Evolutionary conservation across 2,888 invertebrate genomes (phyloP), one percentile per base, ranked within the genome.

Genomic region (Lycophotia porphyrea): DNA sequence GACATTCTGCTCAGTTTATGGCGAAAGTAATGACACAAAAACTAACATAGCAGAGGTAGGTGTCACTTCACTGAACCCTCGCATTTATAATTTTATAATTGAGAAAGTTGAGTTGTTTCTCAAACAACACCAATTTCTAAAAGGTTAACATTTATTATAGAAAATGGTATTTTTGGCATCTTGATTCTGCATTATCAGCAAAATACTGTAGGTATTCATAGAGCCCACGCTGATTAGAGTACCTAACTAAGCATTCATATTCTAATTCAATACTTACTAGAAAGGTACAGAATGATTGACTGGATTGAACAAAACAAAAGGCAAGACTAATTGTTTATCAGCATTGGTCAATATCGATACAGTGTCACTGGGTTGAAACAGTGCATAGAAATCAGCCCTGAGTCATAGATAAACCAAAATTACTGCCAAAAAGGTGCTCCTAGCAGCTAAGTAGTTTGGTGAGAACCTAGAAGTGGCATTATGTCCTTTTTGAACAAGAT

Each of bases 1-100:
- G 91, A 90, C 64, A 69, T 80, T 82, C 83, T 87, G 87, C 58
- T 74, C 64, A 84, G 58, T 73, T 58, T 70, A 55, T 27, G 49
- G n/a, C 60, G 60, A 60, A 44, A 47, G 64, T 66, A 31, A 52
- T 71, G 18, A 64, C 71, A 49, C 5, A 44, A 80, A 44, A 73
- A 65, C 52, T 18, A 58, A 52, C 5, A 49, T 55, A 34, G 7
- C 11, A 27, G 27, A 49, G 49, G 24, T 34, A 36, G 36, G 3
- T 34, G 52, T 58, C 47, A 58, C 34, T 47, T 1, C 39, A 21
- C 3, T 74, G 5, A 44, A n/a, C 24, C 49, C 24, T 36, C 13
- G n/a, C 55, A 27, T 55, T 27, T 27, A 9, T 49, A 24, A 49
- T 49, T 49, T 49, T 49, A 52, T 27, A 27, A 15, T 27, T 55